phyloP scores from a whole-genome alignment of 2,797 vertebrate genomes.

The Fistularia tabacaria region DNA sequence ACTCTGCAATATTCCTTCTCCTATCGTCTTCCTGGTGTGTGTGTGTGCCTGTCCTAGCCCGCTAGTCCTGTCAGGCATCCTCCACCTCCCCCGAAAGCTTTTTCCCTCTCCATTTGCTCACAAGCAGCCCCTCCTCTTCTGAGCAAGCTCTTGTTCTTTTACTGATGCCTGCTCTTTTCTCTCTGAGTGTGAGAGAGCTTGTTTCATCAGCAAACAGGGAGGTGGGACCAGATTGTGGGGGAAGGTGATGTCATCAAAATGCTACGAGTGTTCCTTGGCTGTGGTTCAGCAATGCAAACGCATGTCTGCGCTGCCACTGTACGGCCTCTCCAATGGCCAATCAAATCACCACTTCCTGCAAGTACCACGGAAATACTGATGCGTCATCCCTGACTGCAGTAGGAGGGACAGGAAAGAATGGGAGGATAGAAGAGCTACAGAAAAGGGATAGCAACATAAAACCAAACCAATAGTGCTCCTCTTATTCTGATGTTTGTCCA shows the following conservation, averaged over 20 bases:
- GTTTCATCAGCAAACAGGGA: conserved; percentile 67
- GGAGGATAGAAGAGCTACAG: conserved; percentile 33
- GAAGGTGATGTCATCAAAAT: conserved; percentile 80
- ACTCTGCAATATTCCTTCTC: conserved; percentile 63
- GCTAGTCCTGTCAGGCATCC: conserved; percentile 59
- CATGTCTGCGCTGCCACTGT: conserved; percentile 69
- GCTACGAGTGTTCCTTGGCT: conserved; percentile 75
- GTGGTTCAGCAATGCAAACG: conserved; percentile 68
- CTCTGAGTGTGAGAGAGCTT: conserved; percentile 44
- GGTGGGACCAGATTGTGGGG: conserved; percentile 47
- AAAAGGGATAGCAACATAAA: conserved; percentile 22
- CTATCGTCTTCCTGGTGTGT: conserved; percentile 65
- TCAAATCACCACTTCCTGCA: conserved; percentile 72
- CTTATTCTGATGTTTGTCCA: conserved; percentile 2
- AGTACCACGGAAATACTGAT: conserved; percentile 67
- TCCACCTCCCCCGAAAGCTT: conserved; percentile 47
- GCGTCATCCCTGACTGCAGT: conserved; percentile 77
- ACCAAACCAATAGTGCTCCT: conserved; percentile 4
- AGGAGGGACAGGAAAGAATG: conserved; percentile 43
- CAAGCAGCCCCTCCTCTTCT: conserved; percentile 66
- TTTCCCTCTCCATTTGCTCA: conserved; percentile 64
- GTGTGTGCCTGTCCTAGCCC: conserved; percentile 63
- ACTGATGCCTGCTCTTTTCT: conserved; percentile 67
- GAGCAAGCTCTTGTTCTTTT: conserved; percentile 59
- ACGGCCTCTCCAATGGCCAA: conserved; percentile 58